Base-by-base conservation (phyloP, 2,888 invertebrate species). In the Diadegma fenestrale region DNA sequence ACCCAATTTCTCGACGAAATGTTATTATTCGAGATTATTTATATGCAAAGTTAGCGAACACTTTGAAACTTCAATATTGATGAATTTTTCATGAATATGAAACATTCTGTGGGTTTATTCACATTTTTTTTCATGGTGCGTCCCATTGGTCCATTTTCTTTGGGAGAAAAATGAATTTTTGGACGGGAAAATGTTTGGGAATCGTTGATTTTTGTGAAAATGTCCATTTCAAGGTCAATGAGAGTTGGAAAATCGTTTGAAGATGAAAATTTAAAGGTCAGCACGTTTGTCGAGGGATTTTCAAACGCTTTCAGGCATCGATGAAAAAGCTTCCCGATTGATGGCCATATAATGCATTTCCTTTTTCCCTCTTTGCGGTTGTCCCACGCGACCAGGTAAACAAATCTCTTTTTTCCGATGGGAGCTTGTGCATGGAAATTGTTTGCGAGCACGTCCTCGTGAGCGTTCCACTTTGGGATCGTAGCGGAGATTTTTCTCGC, bases 281-380 rank as follows among this genome's bases (percentile, higher is more conserved):
- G 71, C 17, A 66, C 77, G 66, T 85, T 85, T 78, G 77, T 81
- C 69, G 73, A 64, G 69, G 66, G 72, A 85, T 85, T 81, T 85
- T 54, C 77, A 61, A 78, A 77, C 54, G 78, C 78, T 78, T 81
- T 81, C 41, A 54, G 71, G 63, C 30, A 14, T 48, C 64, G 33
- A 41, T 30, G 48, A 33, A 22, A 33, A 63, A 63, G 71, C 45
- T 58, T 58, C 12, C 1, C 61, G 54, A 22, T 43, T 51, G 58
- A 33, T 33, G 43, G 33, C n/a, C 22, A n/a, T 37, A 73, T 78
- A 85, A 85, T 81, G 81, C 84, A 84, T 72, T 80, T 84, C 72
- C 84, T 58, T 69, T n/a, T 85, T 81, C 51, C 19, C 51, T 37
- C 58, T 58, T 19, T 48, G 12, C 45, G 37, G 45, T n/a, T 76